These are phyloP conservation scores for Sarcoramphus papa DNA, from an alignment of 2,797 vertebrate species.

Conservation along the genomic window DNA sequence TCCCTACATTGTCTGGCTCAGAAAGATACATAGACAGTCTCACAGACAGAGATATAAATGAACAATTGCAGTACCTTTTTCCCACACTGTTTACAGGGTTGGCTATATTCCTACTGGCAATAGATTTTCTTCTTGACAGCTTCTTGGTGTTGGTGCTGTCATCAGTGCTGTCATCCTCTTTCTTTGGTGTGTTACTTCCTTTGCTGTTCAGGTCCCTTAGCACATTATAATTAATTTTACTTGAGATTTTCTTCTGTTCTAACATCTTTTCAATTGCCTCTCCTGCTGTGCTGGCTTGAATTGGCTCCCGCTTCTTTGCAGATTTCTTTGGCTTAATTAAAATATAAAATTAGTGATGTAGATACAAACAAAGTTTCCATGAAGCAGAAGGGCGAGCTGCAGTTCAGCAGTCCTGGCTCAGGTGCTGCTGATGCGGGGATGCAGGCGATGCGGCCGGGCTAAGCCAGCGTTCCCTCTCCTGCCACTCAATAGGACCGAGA, in stretches of 20 bases:
- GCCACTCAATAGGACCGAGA: not conserved
- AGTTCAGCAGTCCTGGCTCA: slow-evolving; percentile 5
- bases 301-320: slow-evolving; percentile 75
- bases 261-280: slow-evolving; percentile 98
- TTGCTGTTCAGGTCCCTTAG: slow-evolving; percentile 88
- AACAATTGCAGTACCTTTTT: slow-evolving; percentile 83
- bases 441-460: not conserved
- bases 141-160: slow-evolving; percentile 54
- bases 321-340: slow-evolving; percentile 78
- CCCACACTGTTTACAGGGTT: slow-evolving; percentile 77
- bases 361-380: slow-evolving; percentile 40
- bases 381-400: slow-evolving; percentile 1
- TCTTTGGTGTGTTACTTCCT: slow-evolving; percentile 71
- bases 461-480: not conserved
- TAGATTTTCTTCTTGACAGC: slow-evolving; percentile 69
- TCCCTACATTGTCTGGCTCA: slow-evolving; percentile 45
- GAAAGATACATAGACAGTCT: slow-evolving; percentile 49
- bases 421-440: not conserved
- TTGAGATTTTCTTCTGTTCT: slow-evolving; percentile 94
- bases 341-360: slow-evolving; percentile 55
- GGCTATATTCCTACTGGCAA: slow-evolving; percentile 70
- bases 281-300: slow-evolving; percentile 88
- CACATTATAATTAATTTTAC: slow-evolving; percentile 97
- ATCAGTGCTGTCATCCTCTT: slow-evolving; percentile 32
- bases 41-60: slow-evolving; percentile 39